Percentiles rank a stretch among this genome's conserved stretches.
These are phyloP conservation scores for Chiroxiphia lanceolata DNA, from an alignment of 2,797 vertebrate species.

Conservation along the genomic window DNA sequence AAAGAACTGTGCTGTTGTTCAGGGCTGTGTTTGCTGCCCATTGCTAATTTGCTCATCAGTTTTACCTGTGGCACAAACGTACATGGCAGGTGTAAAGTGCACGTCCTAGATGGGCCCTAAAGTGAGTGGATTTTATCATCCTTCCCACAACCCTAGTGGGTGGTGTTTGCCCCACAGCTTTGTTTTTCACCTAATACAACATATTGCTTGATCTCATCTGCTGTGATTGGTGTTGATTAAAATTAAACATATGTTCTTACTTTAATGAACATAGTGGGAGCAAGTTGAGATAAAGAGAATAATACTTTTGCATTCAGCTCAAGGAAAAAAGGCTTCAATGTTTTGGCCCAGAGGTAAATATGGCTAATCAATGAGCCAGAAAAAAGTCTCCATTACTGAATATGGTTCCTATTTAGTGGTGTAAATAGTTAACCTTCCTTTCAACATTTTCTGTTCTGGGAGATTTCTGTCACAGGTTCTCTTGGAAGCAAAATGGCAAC, in stretches of 20 bases:
- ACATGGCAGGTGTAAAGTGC: fast-evolving
- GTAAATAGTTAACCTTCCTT: not conserved
- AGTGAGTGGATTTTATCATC: not conserved
- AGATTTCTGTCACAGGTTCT: not conserved
- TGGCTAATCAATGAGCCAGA: not conserved
- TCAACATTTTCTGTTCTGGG: not conserved
- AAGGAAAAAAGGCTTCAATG: not conserved
- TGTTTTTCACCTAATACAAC: not conserved
- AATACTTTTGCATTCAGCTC: not conserved
- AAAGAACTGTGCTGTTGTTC: not conserved
- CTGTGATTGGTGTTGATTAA: not conserved
- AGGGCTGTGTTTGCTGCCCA: not conserved
- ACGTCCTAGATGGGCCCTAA: not conserved
- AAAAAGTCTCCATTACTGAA: not conserved
- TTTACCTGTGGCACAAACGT: not conserved
- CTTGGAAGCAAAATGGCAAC: not conserved
- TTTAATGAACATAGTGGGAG: not conserved
- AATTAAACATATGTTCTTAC: not conserved
- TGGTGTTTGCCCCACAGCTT: not conserved
- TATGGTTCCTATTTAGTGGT: not conserved
- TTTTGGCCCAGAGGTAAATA: not conserved
- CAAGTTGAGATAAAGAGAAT: not conserved
- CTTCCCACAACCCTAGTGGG: not conserved
- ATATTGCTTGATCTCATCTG: not conserved
- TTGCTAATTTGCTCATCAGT: not conserved